A percentile compares a stretch with the other conserved stretches of the same genome.
Evolutionary conservation across 2,113 vertebrate genomes (phyloP).

Genomic region (Burhinus oedicnemus): DNA sequence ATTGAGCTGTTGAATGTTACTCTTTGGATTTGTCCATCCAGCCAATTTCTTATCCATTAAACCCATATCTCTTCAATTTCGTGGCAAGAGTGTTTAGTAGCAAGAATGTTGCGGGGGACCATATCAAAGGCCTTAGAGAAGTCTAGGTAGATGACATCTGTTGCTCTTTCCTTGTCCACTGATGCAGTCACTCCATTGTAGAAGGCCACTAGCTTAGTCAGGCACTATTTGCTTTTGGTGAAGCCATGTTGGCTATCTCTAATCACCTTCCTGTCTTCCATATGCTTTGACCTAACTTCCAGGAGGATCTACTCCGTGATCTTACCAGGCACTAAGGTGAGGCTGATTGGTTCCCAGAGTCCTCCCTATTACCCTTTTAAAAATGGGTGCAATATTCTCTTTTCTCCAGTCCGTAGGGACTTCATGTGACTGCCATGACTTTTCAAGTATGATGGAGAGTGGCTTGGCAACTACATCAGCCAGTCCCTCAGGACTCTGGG

Average conservation of each 20-base stretch:
- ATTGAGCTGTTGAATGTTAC: neutral
- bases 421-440: neutral
- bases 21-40: neutral
- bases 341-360: neutral
- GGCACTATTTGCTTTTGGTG: neutral
- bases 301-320: neutral
- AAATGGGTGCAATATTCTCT: neutral
- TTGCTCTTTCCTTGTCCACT: neutral
- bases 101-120: neutral
- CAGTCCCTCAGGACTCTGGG: neutral
- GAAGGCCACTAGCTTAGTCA: neutral
- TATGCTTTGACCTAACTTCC: neutral
- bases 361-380: neutral
- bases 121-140: neutral
- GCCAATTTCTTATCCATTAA: neutral
- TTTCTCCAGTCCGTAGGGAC: neutral
- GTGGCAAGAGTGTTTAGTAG: neutral
- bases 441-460: neutral
- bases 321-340: neutral
- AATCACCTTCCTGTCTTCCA: neutral
- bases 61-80: neutral
- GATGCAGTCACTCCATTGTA: neutral
- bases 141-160: neutral
- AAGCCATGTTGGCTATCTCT: neutral
- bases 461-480: neutral